Evolutionary conservation across 2,113 vertebrate species (phyloP), one percentile per base, ranked within the genome.

Genomic region (Eclectus roratus): DNA sequence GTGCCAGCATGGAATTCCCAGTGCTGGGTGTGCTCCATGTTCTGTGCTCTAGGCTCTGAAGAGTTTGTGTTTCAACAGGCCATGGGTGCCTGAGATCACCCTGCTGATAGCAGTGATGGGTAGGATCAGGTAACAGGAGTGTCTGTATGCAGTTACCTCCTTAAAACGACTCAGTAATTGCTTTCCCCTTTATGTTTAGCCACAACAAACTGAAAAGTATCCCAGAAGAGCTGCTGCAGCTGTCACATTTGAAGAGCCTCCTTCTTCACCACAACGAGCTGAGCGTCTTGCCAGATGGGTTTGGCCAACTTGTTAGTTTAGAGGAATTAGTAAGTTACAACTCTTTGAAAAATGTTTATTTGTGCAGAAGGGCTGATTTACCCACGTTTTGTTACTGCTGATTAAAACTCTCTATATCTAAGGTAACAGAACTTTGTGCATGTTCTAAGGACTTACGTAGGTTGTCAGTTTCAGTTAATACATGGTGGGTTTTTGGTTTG

Each of bases 261-360:
- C 98, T 99, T 41, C 87, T 99, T 27, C 99, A 99, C 73, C 98
- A 99, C 96, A 99, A 99, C 66, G 97, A 98, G 85, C 96, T 99
- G 41, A 97, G 98, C 21, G 83, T 64, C 41, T 89, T 99, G 47
- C 98, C 99, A 2, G 98, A 98, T 49, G 98, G 98, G 41, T 97
- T 99, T 84, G 98, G 99, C 31, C 98, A 98, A 33, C 98, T 99
- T 31, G 80, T 91, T 88, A 97, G 53, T 89, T 97, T 99, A 85
- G 98, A 99, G 53, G 99, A 99, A 85, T 91, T 99, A 96, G 99
- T 99, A 98, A 98, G 97, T 97, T 47, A n/a, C 73, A 11, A 17
- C 35, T 69, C 53, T 31, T 27, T 46, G 17, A 39, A 17, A 35
- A 47, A 10, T 12, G 1, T 3, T 60, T 44, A 9, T n/a, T 49